A percentile compares a stretch with the other conserved stretches of the same genome.
Evolutionary conservation across 2,888 invertebrate species (phyloP).

Genomic region (Dolichomitus sp.): DNA sequence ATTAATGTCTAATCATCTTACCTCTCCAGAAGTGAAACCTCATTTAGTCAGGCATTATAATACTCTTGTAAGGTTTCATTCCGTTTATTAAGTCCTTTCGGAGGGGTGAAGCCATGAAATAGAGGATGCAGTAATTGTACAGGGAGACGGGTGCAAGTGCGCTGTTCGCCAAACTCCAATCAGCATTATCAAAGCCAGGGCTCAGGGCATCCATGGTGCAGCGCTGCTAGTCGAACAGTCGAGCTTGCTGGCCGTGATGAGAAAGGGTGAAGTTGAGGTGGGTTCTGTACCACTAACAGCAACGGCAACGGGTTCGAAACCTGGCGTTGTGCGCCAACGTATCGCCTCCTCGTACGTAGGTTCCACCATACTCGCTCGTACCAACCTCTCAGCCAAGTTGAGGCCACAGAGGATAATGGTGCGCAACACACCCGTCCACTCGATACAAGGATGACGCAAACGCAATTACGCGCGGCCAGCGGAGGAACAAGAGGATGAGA

Average conservation of each 20-base stretch:
- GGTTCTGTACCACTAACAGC: conserved; percentile 37
- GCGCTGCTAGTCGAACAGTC: conserved; percentile 39
- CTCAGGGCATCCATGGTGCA: conserved; percentile 47
- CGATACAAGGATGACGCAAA: conserved; percentile 78
- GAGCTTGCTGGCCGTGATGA: conserved; percentile 69
- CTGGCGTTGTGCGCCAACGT: conserved; percentile 33
- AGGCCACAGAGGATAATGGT: conserved; percentile 74
- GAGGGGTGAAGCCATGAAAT: conserved; percentile 66
- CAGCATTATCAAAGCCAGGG: conserved; percentile 80
- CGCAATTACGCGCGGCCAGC: conserved; percentile 77
- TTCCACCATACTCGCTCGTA: conserved; percentile 25
- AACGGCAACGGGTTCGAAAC: conserved; percentile 55
- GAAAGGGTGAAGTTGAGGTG: conserved; percentile 69
- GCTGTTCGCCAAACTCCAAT: conserved; percentile 78
- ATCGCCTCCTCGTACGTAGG: conserved; percentile 51
- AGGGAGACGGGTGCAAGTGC: conserved; percentile 64
- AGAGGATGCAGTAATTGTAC: conserved; percentile 76
- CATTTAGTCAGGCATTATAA: conserved; percentile 7
- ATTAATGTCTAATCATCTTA: neutral
- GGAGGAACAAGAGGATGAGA: conserved; percentile 56
- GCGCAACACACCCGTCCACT: conserved; percentile 68
- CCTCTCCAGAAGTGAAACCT: conserved; percentile 11
- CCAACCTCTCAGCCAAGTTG: conserved; percentile 61
- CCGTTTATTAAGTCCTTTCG: neutral
- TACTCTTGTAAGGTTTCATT: conserved; percentile 38